Evolutionary conservation across 2,113 vertebrate species (phyloP), one percentile per base, ranked within the genome.

Genomic region (Pterocles gutturalis): DNA sequence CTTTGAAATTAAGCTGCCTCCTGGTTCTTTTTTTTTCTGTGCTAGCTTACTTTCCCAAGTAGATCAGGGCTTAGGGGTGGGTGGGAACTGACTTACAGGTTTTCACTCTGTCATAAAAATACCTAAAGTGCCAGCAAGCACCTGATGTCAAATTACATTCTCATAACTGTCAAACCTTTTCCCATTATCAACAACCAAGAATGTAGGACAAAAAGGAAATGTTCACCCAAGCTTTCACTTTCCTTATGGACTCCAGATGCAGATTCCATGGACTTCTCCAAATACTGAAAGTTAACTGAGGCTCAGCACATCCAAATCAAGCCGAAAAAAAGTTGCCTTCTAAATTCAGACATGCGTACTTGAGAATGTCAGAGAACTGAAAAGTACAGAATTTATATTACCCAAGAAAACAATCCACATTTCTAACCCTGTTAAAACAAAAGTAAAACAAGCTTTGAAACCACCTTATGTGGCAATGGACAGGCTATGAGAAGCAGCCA

Each of bases 381-480:
- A 14, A 66, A 46, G 25, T 7, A 29, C 36, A 71, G 26, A 48
- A 61, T 45, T 55, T 46, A 2, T 10, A n/a, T 45, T 48, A 43
- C 2, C 20, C 41, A 65, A 31, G 22, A 28, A 60, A 88, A 76
- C 7, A 58, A 76, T 17, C 58, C 70, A 22, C 3, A 79, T 76
- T 89, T 76, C 53, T 66, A 83, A 76, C 4, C 15, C 38, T 34
- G 31, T 43, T 89, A 76, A 79, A 88, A 58, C 6, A 55, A 83
- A 93, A 45, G 31, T 51, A 89, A 92, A 69, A 25, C 46, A 14
- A 81, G 76, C 61, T 58, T 14, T 71, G 26, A 81, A 84, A 67
- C 31, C 38, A 54, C 34, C 41, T 34, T 21, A 9, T 18, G 26
- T 29, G 0, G 0, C 72, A 78, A 48, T 0, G 3, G 13, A 58